These are phyloP conservation scores for Notiomystis cincta DNA, from an alignment of 2,113 vertebrate species.

Conservation along the genomic window DNA sequence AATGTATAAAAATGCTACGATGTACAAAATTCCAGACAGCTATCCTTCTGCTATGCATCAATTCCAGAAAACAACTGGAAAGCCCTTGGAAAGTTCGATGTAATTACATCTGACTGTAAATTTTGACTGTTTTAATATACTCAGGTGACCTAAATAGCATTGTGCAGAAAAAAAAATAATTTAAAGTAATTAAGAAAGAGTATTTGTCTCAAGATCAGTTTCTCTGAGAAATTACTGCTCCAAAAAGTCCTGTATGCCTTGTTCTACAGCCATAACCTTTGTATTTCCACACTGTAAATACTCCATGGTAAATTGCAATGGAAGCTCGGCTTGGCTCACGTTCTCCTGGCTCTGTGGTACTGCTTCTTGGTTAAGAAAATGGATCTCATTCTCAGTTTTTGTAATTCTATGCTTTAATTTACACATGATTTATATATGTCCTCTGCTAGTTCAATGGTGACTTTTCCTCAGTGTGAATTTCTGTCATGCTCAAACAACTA, in stretches of 20 bases:
- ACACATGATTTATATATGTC: neutral
- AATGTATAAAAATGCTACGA: neutral
- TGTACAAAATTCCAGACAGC: neutral
- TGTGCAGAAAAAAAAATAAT: neutral
- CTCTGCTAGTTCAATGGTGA: neutral
- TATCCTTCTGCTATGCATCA: conserved; percentile 53
- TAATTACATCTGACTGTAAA: conserved; percentile 43
- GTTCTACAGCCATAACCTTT: conserved; percentile 10
- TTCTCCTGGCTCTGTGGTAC: neutral
- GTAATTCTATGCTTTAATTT: neutral
- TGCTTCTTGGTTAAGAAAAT: conserved; percentile 4
- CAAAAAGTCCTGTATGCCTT: conserved; percentile 26
- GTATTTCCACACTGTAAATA: conserved; percentile 7
- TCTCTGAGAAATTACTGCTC: neutral
- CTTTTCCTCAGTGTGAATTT: neutral
- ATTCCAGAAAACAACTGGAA: conserved; percentile 55
- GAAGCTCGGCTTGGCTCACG: neutral
- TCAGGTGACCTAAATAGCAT: conserved; percentile 43
- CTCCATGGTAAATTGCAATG: neutral
- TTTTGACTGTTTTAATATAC: conserved; percentile 33
- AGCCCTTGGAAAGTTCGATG: conserved; percentile 36
- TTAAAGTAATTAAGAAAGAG: conserved; percentile 4
- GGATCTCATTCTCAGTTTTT: neutral
- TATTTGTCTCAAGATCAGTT: conserved; percentile 16
- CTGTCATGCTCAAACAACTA: neutral